Conservation (phyloP, 1,140 invertebrate genomes). For the Streblospio benedicti region DNA sequence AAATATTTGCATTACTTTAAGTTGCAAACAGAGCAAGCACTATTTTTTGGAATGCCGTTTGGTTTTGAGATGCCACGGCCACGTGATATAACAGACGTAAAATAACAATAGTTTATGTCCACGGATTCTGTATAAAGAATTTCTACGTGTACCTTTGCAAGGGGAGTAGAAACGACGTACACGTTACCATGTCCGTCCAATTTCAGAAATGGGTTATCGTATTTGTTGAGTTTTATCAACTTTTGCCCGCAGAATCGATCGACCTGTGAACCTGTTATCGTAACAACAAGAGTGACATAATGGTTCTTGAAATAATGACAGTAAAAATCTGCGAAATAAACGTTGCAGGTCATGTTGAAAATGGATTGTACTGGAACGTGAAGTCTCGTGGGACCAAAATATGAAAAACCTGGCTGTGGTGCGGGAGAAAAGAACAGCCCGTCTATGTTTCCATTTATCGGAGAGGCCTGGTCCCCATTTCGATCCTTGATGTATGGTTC, state of each 20-base stretch:
- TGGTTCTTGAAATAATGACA: neutral
- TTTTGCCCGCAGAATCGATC: conserved; percentile 7
- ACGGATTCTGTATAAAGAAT: conserved; percentile 23
- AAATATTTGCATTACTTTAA: too few species aligned
- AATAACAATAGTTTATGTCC: conserved; percentile 4
- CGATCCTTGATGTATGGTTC: neutral
- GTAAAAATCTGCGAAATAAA: conserved; percentile 1
- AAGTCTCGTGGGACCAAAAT: neutral
- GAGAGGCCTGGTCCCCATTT: neutral
- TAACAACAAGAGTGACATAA: neutral
- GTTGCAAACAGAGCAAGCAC: too few species aligned
- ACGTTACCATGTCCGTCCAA: conserved; percentile 3
- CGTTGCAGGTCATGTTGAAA: neutral
- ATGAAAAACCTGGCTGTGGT: neutral
- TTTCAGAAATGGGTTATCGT: conserved; percentile 20
- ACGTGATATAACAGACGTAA: too few species aligned
- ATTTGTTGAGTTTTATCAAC: conserved; percentile 18
- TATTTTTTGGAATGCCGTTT: too few species aligned
- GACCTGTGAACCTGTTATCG: neutral
- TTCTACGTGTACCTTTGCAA: conserved; percentile 16
- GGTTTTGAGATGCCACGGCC: too few species aligned
- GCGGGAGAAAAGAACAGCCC: neutral
- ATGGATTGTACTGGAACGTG: neutral
- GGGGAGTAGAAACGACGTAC: too few species aligned
- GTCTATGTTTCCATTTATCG: neutral